Percentiles rank a stretch among this genome's conserved stretches.
Evolutionary conservation across 2,113 vertebrate genomes (phyloP).

Genomic region (Nanorana parkeri): DNA sequence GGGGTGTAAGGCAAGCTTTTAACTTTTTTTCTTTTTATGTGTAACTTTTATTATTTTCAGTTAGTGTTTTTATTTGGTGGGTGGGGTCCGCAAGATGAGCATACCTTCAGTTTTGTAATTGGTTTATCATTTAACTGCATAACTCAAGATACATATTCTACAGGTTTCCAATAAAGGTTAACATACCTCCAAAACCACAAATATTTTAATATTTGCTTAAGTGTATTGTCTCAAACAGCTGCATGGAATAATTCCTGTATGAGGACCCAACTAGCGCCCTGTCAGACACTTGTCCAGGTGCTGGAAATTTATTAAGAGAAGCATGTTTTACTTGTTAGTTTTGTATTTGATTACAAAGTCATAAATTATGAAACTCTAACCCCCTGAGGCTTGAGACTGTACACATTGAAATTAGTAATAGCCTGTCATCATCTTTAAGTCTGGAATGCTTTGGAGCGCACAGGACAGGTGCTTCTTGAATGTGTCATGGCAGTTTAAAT

Average conservation of each 20-base stretch:
- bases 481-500: conserved; percentile 66
- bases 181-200: no score
- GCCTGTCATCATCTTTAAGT: conserved; percentile 89
- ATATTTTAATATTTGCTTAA: conserved; percentile 27
- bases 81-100: no score
- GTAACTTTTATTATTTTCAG: no score
- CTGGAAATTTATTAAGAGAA: conserved; percentile 82
- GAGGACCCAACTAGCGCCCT: conserved; percentile 78
- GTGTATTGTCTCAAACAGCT: conserved; percentile 84
- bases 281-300: conserved; percentile 84
- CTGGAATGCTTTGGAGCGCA: conserved; percentile 82
- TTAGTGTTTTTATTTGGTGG: no score
- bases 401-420: conserved; percentile 93
- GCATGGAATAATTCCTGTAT: conserved; percentile 79
- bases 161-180: conserved; percentile 80
- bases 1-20: no score
- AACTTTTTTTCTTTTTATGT: no score
- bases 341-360: conserved; percentile 93
- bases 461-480: conserved; percentile 79
- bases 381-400: conserved; percentile 86
- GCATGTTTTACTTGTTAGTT: conserved; percentile 91
- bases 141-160: conserved; percentile 80
- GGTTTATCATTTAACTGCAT: no score
- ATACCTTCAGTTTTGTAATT: no score
- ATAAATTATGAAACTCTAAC: conserved; percentile 89